Evolutionary conservation across 2,797 vertebrate species (phyloP).

Genomic region (Sebastes elongatus): DNA sequence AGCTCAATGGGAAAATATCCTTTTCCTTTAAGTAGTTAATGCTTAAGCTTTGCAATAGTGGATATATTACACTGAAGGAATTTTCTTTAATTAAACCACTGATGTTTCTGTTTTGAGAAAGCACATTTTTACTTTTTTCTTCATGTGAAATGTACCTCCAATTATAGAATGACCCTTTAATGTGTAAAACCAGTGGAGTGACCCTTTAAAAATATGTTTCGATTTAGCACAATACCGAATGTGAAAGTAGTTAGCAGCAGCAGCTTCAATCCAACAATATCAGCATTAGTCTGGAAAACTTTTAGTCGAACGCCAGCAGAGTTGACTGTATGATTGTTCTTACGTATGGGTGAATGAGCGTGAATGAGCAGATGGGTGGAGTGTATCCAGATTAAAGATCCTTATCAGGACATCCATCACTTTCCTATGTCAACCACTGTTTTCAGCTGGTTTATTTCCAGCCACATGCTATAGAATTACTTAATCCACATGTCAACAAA

Average conservation of each 20-base stretch:
- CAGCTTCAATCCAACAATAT: neutral
- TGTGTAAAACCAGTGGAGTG: too few species aligned
- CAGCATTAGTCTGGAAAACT: neutral
- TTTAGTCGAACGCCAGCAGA: neutral
- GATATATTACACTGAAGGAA: too few species aligned
- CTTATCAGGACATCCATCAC: slow-evolving; percentile 36
- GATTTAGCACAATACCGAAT: neutral
- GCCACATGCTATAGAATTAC: neutral
- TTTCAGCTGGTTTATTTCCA: slow-evolving; percentile 34
- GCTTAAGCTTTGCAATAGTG: too few species aligned
- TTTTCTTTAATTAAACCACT: too few species aligned
- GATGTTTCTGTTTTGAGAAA: too few species aligned
- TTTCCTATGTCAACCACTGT: slow-evolving; percentile 43
- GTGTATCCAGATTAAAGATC: slow-evolving; percentile 19
- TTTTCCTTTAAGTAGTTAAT: too few species aligned
- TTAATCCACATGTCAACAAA: slow-evolving; percentile 62
- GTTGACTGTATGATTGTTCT: neutral
- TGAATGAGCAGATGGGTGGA: slow-evolving; percentile 5
- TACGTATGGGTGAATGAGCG: neutral
- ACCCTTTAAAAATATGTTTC: neutral
- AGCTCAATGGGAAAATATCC: too few species aligned
- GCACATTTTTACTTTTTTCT: too few species aligned
- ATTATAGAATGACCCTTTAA: too few species aligned
- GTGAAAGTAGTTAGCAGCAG: too few species aligned
- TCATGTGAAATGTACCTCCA: too few species aligned